Base-by-base conservation (phyloP, 1,140 invertebrate genomes). In the Chrysopa pallens region DNA sequence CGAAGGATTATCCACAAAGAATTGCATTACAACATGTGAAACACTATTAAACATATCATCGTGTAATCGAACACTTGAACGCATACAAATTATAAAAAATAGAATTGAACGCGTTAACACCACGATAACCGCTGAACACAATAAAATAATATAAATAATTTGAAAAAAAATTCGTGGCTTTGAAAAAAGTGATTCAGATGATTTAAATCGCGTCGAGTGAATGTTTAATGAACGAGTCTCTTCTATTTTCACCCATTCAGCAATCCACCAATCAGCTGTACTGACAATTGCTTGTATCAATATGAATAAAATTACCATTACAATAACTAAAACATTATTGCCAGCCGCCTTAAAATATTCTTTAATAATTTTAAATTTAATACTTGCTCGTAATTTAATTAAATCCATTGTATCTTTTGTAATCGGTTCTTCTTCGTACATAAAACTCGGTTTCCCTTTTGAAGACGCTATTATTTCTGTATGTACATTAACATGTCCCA, bases 1-100 rank as follows among this genome's bases (percentile, higher is more conserved):
- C 43, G 74, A 75, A 4, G 80, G 77, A 57, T 81, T 89, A 0
- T 67, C 71, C 46, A 89, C 78, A 47, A 86, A 91, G 52, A 89
- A 91, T 43, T 72, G 57, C 74, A 88, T 82, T 7, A 74, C 69
- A 2, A 73, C 67, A 28, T 64, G 53, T 15, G 61, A 43, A 38
- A 65, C 46, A n/a, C 46, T 50, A 48, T 50, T 42, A 39, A 62
- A 93, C 84, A 92, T 91, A 1, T 62, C 64, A 52, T 84, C 76
- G 56, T 94, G 89, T 7, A 94, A 64, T 36, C 70, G 76, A 43
- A 72, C 70, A 0, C 85, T 87, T 0, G 86, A 69, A 8, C 69
- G 76, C 72, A 88, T 80, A 50, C 78, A 82, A 11, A 85, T 64
- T 48, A 74, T 72, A 60, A 89, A 88, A 59, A 86, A 90, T 35